phyloP scores from a whole-genome alignment of 2,113 vertebrate genomes.

The Tetrax tetrax region DNA sequence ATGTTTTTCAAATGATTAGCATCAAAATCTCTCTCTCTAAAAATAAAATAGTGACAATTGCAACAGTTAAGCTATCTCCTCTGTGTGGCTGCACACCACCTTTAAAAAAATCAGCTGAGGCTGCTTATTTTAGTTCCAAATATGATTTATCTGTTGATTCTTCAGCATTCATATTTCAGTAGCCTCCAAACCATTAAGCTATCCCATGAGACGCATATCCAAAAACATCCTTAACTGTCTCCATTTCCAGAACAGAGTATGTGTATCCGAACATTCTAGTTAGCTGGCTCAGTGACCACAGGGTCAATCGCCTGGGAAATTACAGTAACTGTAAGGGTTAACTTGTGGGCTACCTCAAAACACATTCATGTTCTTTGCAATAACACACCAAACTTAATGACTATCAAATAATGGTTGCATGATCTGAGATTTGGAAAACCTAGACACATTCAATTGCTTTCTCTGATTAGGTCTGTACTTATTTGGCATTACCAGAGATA shows the following conservation, averaged over 20 bases:
- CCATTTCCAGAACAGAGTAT: background rate
- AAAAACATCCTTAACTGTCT: background rate
- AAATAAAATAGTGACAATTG: background rate
- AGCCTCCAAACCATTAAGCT: background rate
- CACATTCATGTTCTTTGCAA: background rate
- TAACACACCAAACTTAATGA: slow-evolving; percentile 10
- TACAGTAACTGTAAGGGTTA: background rate
- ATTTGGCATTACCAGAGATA: slow-evolving; percentile 70
- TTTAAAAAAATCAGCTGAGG: background rate
- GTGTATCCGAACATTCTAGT: background rate
- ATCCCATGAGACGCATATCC: background rate
- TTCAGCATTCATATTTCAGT: background rate
- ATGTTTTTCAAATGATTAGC: background rate
- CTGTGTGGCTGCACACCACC: background rate
- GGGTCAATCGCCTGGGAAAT: background rate
- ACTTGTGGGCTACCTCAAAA: slow-evolving; percentile 1
- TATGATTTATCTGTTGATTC: background rate
- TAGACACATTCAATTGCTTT: slow-evolving; percentile 19
- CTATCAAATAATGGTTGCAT: slow-evolving; percentile 21
- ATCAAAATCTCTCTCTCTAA: background rate
- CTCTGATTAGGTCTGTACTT: slow-evolving; percentile 66
- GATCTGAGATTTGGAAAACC: slow-evolving; percentile 42
- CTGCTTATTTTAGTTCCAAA: background rate
- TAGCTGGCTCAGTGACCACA: background rate
- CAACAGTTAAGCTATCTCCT: background rate